Conservation (phyloP, 2,888 invertebrate genomes). For the Pimpla rufipes region DNA sequence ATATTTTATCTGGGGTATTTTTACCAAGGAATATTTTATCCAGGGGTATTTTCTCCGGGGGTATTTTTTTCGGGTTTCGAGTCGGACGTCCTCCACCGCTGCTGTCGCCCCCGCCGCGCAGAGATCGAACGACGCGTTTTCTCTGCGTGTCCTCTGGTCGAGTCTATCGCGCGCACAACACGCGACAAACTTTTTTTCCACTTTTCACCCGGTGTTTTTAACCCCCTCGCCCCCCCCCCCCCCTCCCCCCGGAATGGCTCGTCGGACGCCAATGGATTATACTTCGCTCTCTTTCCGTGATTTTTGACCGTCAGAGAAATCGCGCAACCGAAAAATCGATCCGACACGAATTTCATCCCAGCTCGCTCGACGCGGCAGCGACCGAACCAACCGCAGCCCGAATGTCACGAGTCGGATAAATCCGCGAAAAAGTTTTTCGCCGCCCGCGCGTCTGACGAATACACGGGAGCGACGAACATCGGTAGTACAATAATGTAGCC, state of each 20-base stretch:
- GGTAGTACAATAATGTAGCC: no score
- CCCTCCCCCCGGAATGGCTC: constrained; percentile 41
- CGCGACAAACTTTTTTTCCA: no score
- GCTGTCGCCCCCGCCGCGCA: constrained; percentile 28
- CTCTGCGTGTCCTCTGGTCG: background rate
- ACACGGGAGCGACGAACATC: background rate
- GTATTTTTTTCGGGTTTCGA: no score
- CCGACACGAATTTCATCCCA: constrained; percentile 51
- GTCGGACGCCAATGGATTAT: constrained; percentile 62
- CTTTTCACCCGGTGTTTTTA: constrained; percentile 58
- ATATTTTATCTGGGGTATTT: no score
- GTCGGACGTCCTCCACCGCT: constrained; percentile 16
- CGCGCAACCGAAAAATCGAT: constrained; percentile 56
- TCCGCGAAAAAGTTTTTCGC: constrained; percentile 51
- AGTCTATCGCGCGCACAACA: no score
- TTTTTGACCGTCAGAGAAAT: constrained; percentile 64
- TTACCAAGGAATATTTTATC: no score
- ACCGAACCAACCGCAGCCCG: constrained; percentile 27
- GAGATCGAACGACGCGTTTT: constrained; percentile 47
- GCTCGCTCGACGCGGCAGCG: constrained; percentile 20
- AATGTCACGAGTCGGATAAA: constrained; percentile 51
- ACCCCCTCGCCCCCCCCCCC: no score
- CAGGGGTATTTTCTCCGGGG: no score
- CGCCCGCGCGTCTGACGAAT: constrained; percentile 14
- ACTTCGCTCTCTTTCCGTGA: constrained; percentile 44